Conservation (phyloP, 2,888 invertebrate genomes). For the Petrolisthes manimaculis region DNA sequence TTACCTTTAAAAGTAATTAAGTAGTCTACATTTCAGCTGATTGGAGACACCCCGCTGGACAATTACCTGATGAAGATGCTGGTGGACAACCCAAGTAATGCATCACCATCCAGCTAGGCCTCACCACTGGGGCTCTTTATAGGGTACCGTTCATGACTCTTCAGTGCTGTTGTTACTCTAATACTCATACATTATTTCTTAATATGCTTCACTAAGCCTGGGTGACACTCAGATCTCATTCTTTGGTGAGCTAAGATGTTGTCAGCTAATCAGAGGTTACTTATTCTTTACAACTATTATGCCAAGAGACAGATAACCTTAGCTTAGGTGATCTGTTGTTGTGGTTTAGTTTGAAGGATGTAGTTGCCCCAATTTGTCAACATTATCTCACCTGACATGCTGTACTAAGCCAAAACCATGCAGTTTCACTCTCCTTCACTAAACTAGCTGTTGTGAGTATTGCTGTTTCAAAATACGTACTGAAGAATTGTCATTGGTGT, state of each 20-base stretch:
- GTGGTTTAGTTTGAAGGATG: too few relatives aligned
- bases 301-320: too few relatives aligned
- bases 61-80: slow-evolving; percentile 86
- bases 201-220: too few relatives aligned
- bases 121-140: not conserved
- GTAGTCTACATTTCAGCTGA: slow-evolving; percentile 39
- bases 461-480: not conserved
- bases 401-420: not conserved
- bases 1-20: not conserved
- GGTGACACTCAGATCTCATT: too few relatives aligned
- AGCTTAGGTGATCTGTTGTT: too few relatives aligned
- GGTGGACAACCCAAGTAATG: slow-evolving; percentile 68
- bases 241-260: too few relatives aligned
- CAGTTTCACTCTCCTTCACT: not conserved
- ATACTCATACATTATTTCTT: too few relatives aligned
- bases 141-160: too few relatives aligned
- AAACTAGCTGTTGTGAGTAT: not conserved
- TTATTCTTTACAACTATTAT: too few relatives aligned
- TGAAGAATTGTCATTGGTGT: not conserved
- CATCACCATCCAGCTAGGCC: slow-evolving; percentile 40
- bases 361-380: too few relatives aligned
- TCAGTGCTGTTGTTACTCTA: too few relatives aligned
- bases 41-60: slow-evolving; percentile 78
- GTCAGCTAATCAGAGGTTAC: too few relatives aligned
- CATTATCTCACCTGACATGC: not conserved